Evolutionary conservation across 2,113 vertebrate species (phyloP).

Genomic region (Casuarius casuarius): DNA sequence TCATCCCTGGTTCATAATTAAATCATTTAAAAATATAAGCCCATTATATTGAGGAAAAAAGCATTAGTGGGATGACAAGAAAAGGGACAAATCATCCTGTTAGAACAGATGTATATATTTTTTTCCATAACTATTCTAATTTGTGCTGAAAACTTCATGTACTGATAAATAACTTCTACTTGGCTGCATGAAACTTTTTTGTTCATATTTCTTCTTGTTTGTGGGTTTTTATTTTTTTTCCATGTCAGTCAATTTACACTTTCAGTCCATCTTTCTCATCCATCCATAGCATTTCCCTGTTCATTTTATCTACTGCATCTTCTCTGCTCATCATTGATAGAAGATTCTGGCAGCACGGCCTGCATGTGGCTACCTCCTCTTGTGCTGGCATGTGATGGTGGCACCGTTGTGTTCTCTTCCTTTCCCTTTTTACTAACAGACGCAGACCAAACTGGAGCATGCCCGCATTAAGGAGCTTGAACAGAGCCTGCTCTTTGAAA

Average conservation of each 20-base stretch:
- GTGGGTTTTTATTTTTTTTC: constrained; percentile 13
- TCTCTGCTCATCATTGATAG: constrained; percentile 74
- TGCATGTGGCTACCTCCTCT: constrained; percentile 87
- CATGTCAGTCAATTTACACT: constrained; percentile 42
- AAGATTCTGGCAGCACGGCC: constrained; percentile 81
- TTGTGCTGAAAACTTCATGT: constrained; percentile 77
- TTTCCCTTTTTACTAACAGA: constrained; percentile 99
- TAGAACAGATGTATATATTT: constrained; percentile 14
- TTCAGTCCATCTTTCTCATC: constrained; percentile 61
- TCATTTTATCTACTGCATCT: constrained; percentile 56
- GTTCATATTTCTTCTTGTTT: constrained; percentile 55
- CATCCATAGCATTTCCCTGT: constrained; percentile 36
- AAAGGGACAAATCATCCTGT: neutral
- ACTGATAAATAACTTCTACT: constrained; percentile 76
- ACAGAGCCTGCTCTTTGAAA: constrained; percentile 99
- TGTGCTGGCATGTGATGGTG: constrained; percentile 99
- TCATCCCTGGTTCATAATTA: neutral
- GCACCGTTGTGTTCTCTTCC: constrained; percentile 99
- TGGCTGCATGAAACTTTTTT: constrained; percentile 80
- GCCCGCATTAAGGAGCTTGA: constrained; percentile 99
- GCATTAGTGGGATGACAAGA: neutral
- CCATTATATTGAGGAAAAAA: neutral
- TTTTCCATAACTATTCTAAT: constrained; percentile 78
- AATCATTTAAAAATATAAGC: neutral
- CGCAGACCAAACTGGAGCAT: constrained; percentile 99